These are phyloP conservation scores for Ernsta delagoae DNA, from an alignment of 2,888 invertebrate species.

Conservation along the genomic window DNA sequence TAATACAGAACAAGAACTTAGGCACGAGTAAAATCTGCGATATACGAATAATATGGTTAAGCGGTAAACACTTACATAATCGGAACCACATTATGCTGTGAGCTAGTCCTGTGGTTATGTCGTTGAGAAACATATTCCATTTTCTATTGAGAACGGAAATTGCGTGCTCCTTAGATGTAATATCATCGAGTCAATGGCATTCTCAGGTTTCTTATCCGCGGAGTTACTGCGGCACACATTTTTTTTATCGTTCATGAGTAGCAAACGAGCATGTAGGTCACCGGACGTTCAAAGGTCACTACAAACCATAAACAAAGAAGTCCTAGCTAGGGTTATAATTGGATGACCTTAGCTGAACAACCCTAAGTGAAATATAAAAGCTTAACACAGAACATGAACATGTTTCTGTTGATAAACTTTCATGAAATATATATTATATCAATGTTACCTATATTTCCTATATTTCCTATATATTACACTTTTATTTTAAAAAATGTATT, in stretches of 20 bases:
- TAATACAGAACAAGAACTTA: constrained; percentile 5
- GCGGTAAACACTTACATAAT: constrained; percentile 20
- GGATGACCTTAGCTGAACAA: no score
- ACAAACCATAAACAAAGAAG: no score
- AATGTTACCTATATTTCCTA: no score
- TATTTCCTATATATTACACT: no score
- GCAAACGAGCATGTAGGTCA: not conserved
- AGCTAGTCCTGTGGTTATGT: constrained; percentile 24
- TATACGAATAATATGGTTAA: constrained; percentile 23
- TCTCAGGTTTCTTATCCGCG: constrained; percentile 22
- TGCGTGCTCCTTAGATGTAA: constrained; percentile 25
- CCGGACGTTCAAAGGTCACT: no score
- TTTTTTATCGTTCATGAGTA: not conserved
- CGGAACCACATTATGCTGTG: constrained; percentile 16
- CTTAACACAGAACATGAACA: no score
- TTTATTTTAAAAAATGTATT: no score
- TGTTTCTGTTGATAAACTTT: no score
- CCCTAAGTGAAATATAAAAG: no score
- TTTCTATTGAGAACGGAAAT: constrained; percentile 31
- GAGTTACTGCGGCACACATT: constrained; percentile 15
- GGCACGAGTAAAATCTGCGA: not conserved
- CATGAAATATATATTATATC: no score
- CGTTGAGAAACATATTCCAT: constrained; percentile 29
- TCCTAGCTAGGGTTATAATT: no score
- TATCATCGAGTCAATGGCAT: constrained; percentile 27